Percentiles rank a stretch among this genome's conserved stretches.
Evolutionary conservation across 2,113 vertebrate genomes (phyloP).

Genomic region (Istiophorus platypterus): DNA sequence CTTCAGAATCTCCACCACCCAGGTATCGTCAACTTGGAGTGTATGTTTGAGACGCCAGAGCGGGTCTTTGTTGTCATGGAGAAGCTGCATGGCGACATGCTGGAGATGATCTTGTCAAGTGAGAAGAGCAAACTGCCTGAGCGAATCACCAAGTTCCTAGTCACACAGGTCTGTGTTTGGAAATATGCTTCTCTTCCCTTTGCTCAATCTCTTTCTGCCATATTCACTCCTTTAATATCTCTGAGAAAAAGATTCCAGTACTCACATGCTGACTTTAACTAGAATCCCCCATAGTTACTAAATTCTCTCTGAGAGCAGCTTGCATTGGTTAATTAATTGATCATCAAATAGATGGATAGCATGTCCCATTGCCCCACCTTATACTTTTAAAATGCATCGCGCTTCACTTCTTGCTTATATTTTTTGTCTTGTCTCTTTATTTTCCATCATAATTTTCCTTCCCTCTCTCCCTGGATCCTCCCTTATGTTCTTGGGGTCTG

Average conservation of each 20-base stretch:
- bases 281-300: neutral
- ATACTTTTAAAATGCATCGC: neutral
- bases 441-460: neutral
- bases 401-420: neutral
- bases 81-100: conserved; percentile 98
- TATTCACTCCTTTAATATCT: neutral
- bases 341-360: neutral
- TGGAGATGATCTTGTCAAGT: conserved; percentile 99
- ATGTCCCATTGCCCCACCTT: neutral
- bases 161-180: conserved; percentile 91
- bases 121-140: conserved; percentile 98
- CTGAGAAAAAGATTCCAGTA: neutral
- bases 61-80: conserved; percentile 99
- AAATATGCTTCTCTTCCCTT: neutral
- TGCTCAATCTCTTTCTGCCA: neutral
- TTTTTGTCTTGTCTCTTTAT: conserved; percentile 6
- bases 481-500: conserved; percentile 20
- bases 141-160: conserved; percentile 97
- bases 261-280: neutral
- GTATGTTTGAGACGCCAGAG: conserved; percentile 99
- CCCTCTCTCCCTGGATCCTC: neutral
- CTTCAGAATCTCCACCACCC: conserved; percentile 96
- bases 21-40: conserved; percentile 98
- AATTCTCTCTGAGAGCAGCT: neutral
- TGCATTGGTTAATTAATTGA: neutral